A percentile compares a stretch with the other conserved stretches of the same genome.
These are phyloP conservation scores for Tetragonisca angustula DNA, from an alignment of 2,888 invertebrate genomes.

Conservation along the genomic window DNA sequence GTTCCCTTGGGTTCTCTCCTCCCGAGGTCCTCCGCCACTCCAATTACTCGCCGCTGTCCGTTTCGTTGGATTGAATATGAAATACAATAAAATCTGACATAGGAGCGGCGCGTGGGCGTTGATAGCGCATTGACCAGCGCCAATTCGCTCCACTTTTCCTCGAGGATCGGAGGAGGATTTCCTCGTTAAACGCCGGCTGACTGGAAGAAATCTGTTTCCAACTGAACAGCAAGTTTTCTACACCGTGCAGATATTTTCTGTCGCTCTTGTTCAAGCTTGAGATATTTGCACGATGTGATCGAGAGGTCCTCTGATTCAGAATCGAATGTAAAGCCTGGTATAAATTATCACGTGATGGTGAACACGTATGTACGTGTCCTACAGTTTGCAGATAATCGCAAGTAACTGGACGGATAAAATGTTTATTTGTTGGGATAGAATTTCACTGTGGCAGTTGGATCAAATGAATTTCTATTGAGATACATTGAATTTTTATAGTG, in stretches of 20 bases:
- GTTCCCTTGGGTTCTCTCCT: conserved; percentile 19
- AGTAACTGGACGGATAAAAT: too few relatives aligned
- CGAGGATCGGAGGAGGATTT: too few relatives aligned
- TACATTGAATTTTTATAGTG: too few relatives aligned
- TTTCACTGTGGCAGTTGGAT: too few relatives aligned
- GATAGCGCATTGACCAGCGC: conserved; percentile 42
- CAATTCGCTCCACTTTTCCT: conserved; percentile 55
- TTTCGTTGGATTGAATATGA: conserved; percentile 29
- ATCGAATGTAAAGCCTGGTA: too few relatives aligned
- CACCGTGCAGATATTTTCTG: not conserved
- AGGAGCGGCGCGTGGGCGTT: conserved; percentile 34
- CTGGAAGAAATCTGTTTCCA: conserved; percentile 45
- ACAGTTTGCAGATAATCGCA: too few relatives aligned
- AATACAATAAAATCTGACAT: conserved; percentile 35
- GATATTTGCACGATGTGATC: not conserved
- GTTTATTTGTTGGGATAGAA: too few relatives aligned
- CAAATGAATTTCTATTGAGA: too few relatives aligned
- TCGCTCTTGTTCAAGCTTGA: not conserved
- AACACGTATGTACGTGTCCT: too few relatives aligned
- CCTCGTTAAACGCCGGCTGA: conserved; percentile 34
- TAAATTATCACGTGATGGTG: too few relatives aligned
- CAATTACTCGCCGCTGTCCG: conserved; percentile 32
- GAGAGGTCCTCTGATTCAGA: not conserved
- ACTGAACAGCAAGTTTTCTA: not conserved
- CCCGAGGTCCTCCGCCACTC: conserved; percentile 14